These are phyloP conservation scores for Mustela erminea DNA, from an alignment of 2,797 vertebrate species.

Conservation along the genomic window DNA sequence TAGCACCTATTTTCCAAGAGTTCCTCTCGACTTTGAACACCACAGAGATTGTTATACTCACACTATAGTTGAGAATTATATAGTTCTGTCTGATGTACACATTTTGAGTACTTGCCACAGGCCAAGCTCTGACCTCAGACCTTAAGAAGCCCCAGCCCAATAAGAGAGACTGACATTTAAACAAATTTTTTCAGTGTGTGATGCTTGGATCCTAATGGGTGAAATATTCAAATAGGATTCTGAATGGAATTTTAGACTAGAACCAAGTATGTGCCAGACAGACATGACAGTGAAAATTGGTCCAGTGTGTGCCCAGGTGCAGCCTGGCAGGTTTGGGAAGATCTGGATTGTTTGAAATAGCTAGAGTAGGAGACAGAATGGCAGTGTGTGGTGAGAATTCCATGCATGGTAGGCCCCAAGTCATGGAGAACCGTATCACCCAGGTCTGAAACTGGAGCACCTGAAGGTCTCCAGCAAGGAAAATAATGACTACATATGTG, in stretches of 20 bases:
- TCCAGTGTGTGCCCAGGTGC: accelerated
- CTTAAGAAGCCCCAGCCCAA: not conserved
- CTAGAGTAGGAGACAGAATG: not conserved
- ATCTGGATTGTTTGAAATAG: not conserved
- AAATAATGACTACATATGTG: too few species aligned
- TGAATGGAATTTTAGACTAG: not conserved
- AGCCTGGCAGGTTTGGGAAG: not conserved
- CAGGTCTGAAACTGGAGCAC: not conserved
- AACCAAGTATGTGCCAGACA: not conserved
- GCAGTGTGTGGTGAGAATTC: not conserved
- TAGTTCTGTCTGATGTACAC: not conserved
- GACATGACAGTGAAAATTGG: not conserved
- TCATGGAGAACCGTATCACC: not conserved
- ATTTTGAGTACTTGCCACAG: not conserved
- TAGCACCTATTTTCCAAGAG: not conserved
- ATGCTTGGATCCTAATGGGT: not conserved
- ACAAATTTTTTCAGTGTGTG: not conserved
- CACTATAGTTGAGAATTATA: not conserved
- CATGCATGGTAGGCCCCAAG: too few species aligned
- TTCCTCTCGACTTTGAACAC: not conserved
- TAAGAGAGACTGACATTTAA: not conserved
- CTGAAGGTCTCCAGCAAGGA: not conserved
- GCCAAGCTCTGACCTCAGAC: not conserved
- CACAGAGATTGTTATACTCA: not conserved
- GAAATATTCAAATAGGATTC: not conserved